A percentile compares a stretch with the other conserved stretches of the same genome.
These are phyloP conservation scores for Mesitornis unicolor DNA, from an alignment of 2,113 vertebrate species.

Conservation along the genomic window DNA sequence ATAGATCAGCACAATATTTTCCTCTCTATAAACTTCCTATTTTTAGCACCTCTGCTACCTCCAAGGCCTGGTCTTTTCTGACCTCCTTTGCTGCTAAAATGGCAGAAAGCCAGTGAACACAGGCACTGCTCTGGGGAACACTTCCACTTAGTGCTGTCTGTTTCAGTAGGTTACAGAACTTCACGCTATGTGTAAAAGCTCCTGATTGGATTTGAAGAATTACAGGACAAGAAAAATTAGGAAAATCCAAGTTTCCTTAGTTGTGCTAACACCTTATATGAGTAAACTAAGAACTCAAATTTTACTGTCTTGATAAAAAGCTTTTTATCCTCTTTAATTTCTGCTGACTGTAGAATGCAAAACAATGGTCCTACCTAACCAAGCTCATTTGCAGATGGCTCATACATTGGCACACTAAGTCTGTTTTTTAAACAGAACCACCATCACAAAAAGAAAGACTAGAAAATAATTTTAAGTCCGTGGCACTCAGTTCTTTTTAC, in stretches of 20 bases:
- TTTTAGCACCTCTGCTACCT: not conserved
- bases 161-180: not conserved
- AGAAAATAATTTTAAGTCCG: not conserved
- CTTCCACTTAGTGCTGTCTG: fast-evolving
- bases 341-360: not conserved
- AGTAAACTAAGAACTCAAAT: not conserved
- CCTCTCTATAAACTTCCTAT: not conserved
- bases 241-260: not conserved
- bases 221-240: not conserved
- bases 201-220: not conserved
- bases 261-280: not conserved
- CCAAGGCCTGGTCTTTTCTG: not conserved
- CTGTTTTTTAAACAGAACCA: not conserved
- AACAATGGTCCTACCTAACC: not conserved
- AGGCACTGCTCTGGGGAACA: not conserved
- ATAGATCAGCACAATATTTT: not conserved
- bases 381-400: not conserved
- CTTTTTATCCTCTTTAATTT: not conserved
- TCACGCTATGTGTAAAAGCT: not conserved
- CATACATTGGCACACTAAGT: not conserved
- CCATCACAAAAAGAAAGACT: not conserved
- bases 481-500: not conserved
- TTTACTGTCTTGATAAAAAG: not conserved
- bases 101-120: not conserved
- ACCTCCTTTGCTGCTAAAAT: not conserved